Base-by-base conservation (phyloP, 2,113 vertebrate species). In the Cavia porcellus region DNA sequence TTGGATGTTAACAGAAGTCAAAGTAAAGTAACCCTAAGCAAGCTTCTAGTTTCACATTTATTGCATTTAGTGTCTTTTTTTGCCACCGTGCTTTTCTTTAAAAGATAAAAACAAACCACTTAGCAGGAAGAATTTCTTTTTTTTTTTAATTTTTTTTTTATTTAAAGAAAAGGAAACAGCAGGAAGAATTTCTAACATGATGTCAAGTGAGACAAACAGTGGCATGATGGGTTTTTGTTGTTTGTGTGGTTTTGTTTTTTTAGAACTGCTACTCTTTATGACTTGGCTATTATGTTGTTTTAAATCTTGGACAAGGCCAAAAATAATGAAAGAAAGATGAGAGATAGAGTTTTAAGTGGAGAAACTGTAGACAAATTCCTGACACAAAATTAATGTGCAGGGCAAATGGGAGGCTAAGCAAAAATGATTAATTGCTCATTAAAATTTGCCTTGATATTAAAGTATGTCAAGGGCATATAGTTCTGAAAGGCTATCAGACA, bases 361-460 rank as follows among this genome's bases (percentile, higher is more conserved):
- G 14, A 74, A 85, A 66, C 59, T 85, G n/a, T 82, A 95, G 81
- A 77, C 50, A 96, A 57, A 93, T 95, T 97, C 92, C 93, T 38
- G 55, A 96, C 87, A 92, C 87, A 96, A 97, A 96, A 95, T 95
- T 95, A 96, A 96, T 95, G 92, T 97, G 80, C 87, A 95, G 84
- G 64, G 89, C 57, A 96, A 90, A 88, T 50, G 20, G 59, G 30
- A 57, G 95, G 59, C 85, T 87, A 59, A 95, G 38, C 57, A 90
- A 87, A 95, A 96, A 93, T 97, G 95, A 98, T 97, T 95, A 96
- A 97, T 97, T 95, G 81, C 87, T 97, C 94, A 94, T 97, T 98
- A 97, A 97, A 97, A 93, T 95, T 95, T 97, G 97, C 87, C 62
- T 97, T 96, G 68, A 20, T 86, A 75, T 97, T 92, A 89, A 97